phyloP scores from a whole-genome alignment of 2,113 vertebrate genomes.

The Jaculus jaculus region DNA sequence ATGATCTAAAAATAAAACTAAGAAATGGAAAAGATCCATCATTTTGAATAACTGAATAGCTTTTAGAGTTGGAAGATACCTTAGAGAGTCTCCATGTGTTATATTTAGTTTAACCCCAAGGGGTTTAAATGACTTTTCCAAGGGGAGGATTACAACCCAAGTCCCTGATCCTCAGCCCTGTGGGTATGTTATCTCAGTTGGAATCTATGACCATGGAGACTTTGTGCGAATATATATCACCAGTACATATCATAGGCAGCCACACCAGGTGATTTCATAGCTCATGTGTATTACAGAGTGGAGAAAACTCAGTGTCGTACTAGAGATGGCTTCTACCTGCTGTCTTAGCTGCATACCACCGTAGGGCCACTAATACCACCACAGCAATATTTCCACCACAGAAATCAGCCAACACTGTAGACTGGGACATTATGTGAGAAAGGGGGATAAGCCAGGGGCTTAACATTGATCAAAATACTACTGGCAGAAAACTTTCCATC shows the following conservation, averaged over 20 bases:
- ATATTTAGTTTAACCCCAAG: neutral
- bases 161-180: neutral
- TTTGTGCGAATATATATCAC: rapidly evolving
- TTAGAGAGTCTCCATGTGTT: neutral
- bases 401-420: neutral
- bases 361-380: neutral
- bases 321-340: neutral
- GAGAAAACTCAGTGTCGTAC: neutral
- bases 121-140: neutral
- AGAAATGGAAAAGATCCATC: neutral
- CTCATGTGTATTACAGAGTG: rapidly evolving
- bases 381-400: neutral
- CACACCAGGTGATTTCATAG: neutral
- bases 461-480: neutral
- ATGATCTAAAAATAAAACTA: neutral
- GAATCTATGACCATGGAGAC: neutral
- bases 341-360: neutral
- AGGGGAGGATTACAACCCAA: neutral
- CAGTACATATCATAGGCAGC: neutral
- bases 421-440: neutral
- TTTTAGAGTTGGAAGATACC: constrained; percentile 6
- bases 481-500: neutral
- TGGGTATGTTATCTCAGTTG: neutral
- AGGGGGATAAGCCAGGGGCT: neutral
- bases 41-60: constrained; percentile 35